These are phyloP conservation scores for Tenualosa ilisha DNA, from an alignment of 2,797 vertebrate genomes.

Conservation along the genomic window DNA sequence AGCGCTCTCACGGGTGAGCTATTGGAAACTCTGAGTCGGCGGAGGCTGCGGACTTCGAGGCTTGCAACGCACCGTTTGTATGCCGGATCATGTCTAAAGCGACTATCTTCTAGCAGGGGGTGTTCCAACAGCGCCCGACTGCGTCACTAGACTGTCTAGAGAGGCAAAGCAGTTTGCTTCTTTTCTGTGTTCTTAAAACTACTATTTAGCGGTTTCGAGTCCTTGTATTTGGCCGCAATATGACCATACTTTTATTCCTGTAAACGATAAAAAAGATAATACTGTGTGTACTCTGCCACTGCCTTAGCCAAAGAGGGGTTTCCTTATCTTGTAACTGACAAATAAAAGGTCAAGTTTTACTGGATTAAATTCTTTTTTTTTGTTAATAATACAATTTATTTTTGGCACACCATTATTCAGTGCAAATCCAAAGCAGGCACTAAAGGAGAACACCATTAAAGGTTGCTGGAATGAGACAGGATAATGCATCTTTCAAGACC, in stretches of 20 bases:
- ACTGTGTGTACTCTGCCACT: no score
- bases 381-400: no score
- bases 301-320: background rate
- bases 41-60: background rate
- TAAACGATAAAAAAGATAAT: no score
- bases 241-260: no score
- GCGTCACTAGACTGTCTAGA: no score
- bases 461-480: no score
- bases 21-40: conserved; percentile 61
- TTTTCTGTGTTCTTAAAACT: no score
- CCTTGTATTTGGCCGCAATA: no score
- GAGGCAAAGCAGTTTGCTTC: no score
- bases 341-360: no score
- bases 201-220: no score
- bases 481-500: background rate
- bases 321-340: background rate
- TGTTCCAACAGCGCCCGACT: background rate
- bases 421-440: background rate
- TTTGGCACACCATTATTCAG: background rate
- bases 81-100: conserved; percentile 17
- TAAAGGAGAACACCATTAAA: background rate
- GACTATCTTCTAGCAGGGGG: background rate
- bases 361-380: no score
- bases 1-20: conserved; percentile 40
- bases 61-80: conserved; percentile 31